Percentiles rank a stretch among this genome's conserved stretches.
phyloP scores from a whole-genome alignment of 2,888 invertebrate genomes.

The Drosophila infuscata region DNA sequence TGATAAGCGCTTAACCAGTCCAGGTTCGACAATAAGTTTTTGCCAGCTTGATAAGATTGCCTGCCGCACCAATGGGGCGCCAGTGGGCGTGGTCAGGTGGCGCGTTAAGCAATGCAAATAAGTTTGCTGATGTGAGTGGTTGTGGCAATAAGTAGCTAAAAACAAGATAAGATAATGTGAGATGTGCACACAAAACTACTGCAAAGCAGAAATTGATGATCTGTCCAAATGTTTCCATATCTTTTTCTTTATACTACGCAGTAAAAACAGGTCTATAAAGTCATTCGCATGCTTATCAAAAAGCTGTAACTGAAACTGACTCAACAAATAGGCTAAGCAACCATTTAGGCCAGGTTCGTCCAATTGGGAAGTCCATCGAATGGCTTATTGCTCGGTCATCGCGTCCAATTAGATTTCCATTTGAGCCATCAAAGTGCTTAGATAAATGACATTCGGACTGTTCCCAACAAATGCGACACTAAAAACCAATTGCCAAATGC shows the following conservation, averaged over 20 bases:
- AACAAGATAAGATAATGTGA: slow-evolving; percentile 20
- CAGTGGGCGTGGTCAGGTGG: slow-evolving; percentile 38
- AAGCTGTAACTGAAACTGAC: background rate
- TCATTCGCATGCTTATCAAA: slow-evolving; percentile 28
- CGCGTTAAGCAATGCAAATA: slow-evolving; percentile 12
- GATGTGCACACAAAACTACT: slow-evolving; percentile 11
- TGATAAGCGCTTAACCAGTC: slow-evolving; percentile 44
- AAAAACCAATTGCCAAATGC: slow-evolving; percentile 71
- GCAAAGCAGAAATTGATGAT: slow-evolving; percentile 38
- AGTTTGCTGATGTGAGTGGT: background rate
- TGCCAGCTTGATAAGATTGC: slow-evolving; percentile 54
- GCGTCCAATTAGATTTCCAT: slow-evolving; percentile 77
- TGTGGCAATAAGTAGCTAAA: background rate
- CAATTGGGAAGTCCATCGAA: slow-evolving; percentile 6
- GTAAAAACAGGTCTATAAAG: slow-evolving; percentile 23
- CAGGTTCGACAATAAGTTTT: slow-evolving; percentile 23
- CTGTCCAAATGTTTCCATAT: slow-evolving; percentile 1
- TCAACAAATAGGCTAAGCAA: slow-evolving; percentile 15
- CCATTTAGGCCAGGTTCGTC: slow-evolving; percentile 49
- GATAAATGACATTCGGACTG: slow-evolving; percentile 60
- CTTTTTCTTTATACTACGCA: slow-evolving; percentile 1
- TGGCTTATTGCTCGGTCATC: slow-evolving; percentile 63
- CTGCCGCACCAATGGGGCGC: slow-evolving; percentile 14
- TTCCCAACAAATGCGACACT: slow-evolving; percentile 45
- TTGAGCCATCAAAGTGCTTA: slow-evolving; percentile 69